Conservation (phyloP, 2,113 vertebrate genomes). For the Leptodactylus fuscus region DNA sequence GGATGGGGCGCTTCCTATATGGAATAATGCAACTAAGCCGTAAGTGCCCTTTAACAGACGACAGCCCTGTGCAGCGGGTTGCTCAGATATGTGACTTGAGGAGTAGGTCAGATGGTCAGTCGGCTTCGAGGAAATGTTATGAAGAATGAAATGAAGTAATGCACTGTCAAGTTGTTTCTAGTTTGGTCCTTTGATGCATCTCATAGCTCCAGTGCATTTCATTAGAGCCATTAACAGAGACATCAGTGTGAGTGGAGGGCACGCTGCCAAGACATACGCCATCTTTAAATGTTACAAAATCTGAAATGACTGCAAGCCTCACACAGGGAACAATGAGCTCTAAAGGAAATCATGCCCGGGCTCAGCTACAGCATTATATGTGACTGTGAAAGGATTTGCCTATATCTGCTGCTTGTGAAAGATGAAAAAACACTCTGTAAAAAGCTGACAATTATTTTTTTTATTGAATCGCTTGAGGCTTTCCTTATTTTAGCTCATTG, state of each 20-base stretch:
- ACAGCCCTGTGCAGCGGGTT: background rate
- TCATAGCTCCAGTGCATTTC: slow-evolving; percentile 35
- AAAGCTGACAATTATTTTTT: slow-evolving; percentile 56
- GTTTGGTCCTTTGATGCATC: slow-evolving; percentile 4
- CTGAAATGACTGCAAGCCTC: slow-evolving; percentile 62
- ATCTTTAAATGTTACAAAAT: slow-evolving; percentile 50
- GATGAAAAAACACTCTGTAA: slow-evolving; percentile 63
- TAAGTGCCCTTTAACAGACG: background rate
- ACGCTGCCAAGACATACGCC: slow-evolving; percentile 15
- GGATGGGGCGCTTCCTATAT: background rate
- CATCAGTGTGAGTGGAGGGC: slow-evolving; percentile 37
- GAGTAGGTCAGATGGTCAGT: background rate
- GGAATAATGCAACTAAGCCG: background rate
- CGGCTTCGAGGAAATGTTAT: background rate
- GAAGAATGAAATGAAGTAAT: slow-evolving; percentile 49
- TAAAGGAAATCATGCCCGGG: slow-evolving; percentile 38
- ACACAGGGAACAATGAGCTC: slow-evolving; percentile 57
- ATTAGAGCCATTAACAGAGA: slow-evolving; percentile 58
- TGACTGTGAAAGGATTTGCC: slow-evolving; percentile 36
- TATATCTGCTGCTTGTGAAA: slow-evolving; percentile 61
- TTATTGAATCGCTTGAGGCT: slow-evolving; percentile 50
- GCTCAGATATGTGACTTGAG: background rate
- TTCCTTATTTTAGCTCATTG: slow-evolving; percentile 53
- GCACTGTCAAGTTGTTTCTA: slow-evolving; percentile 48
- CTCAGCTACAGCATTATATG: slow-evolving; percentile 56